Percentiles rank a stretch among this genome's conserved stretches.
Evolutionary conservation across 2,797 vertebrate genomes (phyloP).

Genomic region (Mareca strepera): DNA sequence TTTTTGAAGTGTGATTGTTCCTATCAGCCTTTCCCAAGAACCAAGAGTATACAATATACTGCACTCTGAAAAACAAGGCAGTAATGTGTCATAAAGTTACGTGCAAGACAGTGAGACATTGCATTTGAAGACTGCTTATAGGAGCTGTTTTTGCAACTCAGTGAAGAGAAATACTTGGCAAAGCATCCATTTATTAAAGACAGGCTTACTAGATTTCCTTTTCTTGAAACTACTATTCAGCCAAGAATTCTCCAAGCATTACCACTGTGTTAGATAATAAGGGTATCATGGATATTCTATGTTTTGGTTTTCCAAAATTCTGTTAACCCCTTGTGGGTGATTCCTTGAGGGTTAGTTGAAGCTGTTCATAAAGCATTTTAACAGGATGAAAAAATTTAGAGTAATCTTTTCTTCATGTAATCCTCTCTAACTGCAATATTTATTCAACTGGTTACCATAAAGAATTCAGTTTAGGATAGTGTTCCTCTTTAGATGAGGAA

Average conservation of each 20-base stretch:
- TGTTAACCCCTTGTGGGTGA: conserved; percentile 28
- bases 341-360: neutral
- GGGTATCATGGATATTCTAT: neutral
- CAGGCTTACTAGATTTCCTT: conserved; percentile 28
- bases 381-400: neutral
- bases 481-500: neutral
- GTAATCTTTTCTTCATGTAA: neutral
- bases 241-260: conserved; percentile 29
- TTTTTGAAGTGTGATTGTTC: neutral
- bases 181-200: conserved; percentile 21
- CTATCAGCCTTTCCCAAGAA: neutral
- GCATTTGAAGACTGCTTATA: neutral
- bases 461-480: neutral
- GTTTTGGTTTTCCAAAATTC: conserved; percentile 5
- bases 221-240: neutral
- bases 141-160: neutral
- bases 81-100: neutral
- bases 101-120: neutral
- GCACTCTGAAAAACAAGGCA: neutral
- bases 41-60: neutral
- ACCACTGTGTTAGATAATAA: conserved; percentile 2
- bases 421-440: neutral
- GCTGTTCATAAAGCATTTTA: neutral
- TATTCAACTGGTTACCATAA: neutral
- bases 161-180: conserved; percentile 3